A percentile compares a stretch with the other conserved stretches of the same genome.
phyloP scores from a whole-genome alignment of 1,140 invertebrate genomes.

The Notospermus geniculatus region DNA sequence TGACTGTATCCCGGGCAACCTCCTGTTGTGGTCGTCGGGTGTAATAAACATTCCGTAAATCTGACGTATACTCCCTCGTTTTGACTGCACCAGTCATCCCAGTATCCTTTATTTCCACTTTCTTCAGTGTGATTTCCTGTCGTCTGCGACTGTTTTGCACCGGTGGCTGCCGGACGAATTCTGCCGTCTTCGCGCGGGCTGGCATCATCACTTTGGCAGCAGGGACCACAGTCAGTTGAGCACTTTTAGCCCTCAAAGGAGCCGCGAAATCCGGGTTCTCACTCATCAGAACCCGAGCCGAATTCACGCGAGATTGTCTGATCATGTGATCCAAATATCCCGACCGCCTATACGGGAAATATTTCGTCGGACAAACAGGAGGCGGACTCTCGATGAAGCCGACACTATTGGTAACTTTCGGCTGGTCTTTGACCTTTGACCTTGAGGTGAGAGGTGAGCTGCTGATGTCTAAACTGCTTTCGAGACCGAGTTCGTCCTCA shows the following conservation, averaged over 20 bases:
- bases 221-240: neutral
- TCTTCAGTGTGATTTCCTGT: too few species aligned
- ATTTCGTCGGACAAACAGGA: neutral
- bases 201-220: neutral
- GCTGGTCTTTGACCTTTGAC: too few species aligned
- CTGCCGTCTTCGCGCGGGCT: neutral
- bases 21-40: neutral
- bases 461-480: too few species aligned
- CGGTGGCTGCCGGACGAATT: neutral
- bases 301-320: slow-evolving; percentile 9
- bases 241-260: neutral
- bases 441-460: too few species aligned
- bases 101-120: too few species aligned
- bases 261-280: neutral
- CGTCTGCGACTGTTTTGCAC: neutral
- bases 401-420: too few species aligned
- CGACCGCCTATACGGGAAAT: slow-evolving; percentile 8
- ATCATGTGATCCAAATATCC: slow-evolving; percentile 5
- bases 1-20: neutral
- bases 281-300: slow-evolving; percentile 1
- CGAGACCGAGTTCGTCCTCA: too few species aligned
- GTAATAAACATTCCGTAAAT: neutral
- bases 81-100: slow-evolving; percentile 2
- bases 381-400: too few species aligned
- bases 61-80: slow-evolving; percentile 4